Conservation (phyloP, 2,888 invertebrate genomes). For the Leptothorax acervorum region DNA sequence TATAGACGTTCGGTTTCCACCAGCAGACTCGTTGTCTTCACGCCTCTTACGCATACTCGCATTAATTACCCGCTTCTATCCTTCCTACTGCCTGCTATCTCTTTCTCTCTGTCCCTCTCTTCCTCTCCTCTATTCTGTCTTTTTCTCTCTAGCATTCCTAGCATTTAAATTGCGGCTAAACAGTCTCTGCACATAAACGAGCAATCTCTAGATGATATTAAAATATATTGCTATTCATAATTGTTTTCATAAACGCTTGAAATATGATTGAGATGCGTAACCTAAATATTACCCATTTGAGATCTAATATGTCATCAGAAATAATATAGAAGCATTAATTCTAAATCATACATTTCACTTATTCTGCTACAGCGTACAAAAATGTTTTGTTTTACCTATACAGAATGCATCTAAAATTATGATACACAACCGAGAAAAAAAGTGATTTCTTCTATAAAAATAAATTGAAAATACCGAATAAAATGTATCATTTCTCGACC, state of each 20-base stretch:
- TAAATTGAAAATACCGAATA: neutral
- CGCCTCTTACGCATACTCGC: slow-evolving; percentile 69
- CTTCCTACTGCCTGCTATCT: neutral
- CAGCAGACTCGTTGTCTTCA: slow-evolving; percentile 59
- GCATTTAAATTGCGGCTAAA: slow-evolving; percentile 32
- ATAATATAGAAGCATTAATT: neutral
- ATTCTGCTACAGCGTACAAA: neutral
- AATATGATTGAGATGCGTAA: neutral
- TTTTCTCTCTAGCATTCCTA: neutral
- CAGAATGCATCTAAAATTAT: neutral
- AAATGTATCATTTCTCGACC: neutral
- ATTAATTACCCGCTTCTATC: slow-evolving; percentile 64
- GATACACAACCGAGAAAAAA: neutral
- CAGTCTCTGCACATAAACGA: neutral
- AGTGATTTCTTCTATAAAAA: neutral
- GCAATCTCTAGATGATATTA: slow-evolving; percentile 1
- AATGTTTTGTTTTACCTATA: neutral
- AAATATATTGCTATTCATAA: slow-evolving; percentile 10
- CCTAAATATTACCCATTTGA: neutral
- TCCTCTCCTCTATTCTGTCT: neutral
- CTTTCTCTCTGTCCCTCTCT: neutral
- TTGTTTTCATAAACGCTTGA: neutral
- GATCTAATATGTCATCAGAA: neutral
- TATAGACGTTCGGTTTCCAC: slow-evolving; percentile 61
- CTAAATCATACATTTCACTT: neutral